Base-by-base conservation (phyloP, 2,888 invertebrate species). In the Erebia epiphron region DNA sequence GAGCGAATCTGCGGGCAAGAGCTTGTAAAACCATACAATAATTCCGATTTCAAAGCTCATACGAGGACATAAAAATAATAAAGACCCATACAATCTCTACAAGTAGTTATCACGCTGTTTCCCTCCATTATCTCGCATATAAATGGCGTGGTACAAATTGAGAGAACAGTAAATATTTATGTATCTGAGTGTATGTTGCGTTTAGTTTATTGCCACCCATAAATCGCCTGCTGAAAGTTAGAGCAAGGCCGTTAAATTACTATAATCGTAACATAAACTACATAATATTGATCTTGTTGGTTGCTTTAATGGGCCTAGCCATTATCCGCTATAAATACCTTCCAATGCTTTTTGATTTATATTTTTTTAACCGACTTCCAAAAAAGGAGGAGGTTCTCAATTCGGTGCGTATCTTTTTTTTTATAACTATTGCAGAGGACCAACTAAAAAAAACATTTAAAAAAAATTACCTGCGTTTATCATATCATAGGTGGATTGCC, bases 191-290 rank as follows among this genome's bases (percentile, higher is more conserved):
- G 70, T 70, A 62, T 71, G 58, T 67, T 64, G 69, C 71, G 73
- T 70, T 61, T 64, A 68, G 71, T 75, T 73, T 76, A 75, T 73
- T 74, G 62, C 58, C 49, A 49, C 68, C 43, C 71, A 74, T 78
- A 76, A 77, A 77, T 71, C 72, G 71, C 57, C 61, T 50, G 69
- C 65, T 70, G 60, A 66, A 71, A 69, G 66, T 69, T 67, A 66
- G 60, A 70, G 61, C 67, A n/a, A 57, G 58, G 68, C 64, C 72
- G 69, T 74, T 75, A 75, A 66, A 68, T 66, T 50, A 56, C 52
- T 70, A 67, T 69, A 62, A 58, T 50, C 50, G 50, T 67, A 68
- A 63, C 61, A 69, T 73, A 64, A 64, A 57, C 49, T 61, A 65
- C 18, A 54, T 57, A 57, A 57, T 65, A 65, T 46, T 66, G 52